These are phyloP conservation scores for Pelobates cultripes DNA, from an alignment of 2,797 vertebrate species.

Conservation along the genomic window DNA sequence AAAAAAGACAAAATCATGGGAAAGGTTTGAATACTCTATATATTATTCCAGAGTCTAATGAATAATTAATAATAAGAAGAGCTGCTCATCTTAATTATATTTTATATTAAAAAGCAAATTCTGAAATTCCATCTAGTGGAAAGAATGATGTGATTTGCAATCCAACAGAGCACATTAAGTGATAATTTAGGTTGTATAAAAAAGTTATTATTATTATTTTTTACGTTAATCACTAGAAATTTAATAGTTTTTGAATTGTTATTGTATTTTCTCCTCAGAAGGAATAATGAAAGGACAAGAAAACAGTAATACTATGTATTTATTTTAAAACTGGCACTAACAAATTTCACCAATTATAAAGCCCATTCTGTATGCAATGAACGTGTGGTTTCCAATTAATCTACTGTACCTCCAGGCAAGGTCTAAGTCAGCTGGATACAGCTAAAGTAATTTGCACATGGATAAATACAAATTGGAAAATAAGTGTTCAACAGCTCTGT, in stretches of 20 bases:
- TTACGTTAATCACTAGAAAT: neutral
- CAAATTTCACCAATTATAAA: constrained; percentile 81
- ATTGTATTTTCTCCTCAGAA: constrained; percentile 62
- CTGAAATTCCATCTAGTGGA: too few relatives aligned
- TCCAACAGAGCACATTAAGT: too few relatives aligned
- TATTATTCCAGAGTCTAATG: too few relatives aligned
- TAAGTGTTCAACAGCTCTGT: constrained; percentile 76
- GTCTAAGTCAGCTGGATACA: constrained; percentile 84
- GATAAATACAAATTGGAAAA: constrained; percentile 86
- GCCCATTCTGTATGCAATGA: constrained; percentile 83
- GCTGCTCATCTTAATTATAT: too few relatives aligned
- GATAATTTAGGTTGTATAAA: too few relatives aligned
- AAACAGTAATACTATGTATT: constrained; percentile 73
- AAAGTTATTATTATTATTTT: neutral
- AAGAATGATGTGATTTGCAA: too few relatives aligned
- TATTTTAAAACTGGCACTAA: constrained; percentile 84
- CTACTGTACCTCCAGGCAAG: constrained; percentile 81
- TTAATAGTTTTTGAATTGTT: constrained; percentile 64
- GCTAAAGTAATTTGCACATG: constrained; percentile 84
- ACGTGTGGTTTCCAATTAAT: constrained; percentile 82
- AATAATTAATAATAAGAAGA: too few relatives aligned
- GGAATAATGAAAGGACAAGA: constrained; percentile 69
- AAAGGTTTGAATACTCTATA: too few relatives aligned
- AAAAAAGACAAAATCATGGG: too few relatives aligned
- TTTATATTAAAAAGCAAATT: too few relatives aligned